Evolutionary conservation across 2,113 vertebrate genomes (phyloP).

Genomic region (Serilophus lunatus): DNA sequence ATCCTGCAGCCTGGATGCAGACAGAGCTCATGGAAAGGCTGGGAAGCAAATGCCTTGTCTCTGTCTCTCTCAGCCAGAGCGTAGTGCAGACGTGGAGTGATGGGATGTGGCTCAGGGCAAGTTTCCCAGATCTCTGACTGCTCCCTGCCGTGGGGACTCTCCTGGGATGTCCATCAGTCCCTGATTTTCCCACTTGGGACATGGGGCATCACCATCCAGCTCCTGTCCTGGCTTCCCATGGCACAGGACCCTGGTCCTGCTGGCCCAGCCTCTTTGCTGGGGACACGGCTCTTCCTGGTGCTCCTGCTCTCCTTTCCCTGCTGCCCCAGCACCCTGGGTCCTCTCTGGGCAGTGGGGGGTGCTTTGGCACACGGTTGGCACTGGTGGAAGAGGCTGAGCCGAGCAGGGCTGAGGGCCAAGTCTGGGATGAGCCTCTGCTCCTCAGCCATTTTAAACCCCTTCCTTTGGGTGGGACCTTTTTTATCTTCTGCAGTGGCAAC

Average conservation of each 20-base stretch:
- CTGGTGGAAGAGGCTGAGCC: neutral
- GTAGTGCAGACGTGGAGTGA: accelerated
- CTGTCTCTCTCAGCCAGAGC: neutral
- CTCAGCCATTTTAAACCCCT: neutral
- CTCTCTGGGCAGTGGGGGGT: neutral
- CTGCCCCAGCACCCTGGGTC: neutral
- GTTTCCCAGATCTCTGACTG: neutral
- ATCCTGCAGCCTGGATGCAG: neutral
- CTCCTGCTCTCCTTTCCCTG: neutral
- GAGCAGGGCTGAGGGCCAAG: neutral
- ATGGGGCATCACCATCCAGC: accelerated
- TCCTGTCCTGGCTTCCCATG: neutral
- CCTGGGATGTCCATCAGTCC: neutral
- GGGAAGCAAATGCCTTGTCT: neutral
- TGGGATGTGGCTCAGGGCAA: neutral
- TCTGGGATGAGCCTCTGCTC: neutral
- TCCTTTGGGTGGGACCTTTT: neutral
- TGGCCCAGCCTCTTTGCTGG: neutral
- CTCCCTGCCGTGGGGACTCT: neutral
- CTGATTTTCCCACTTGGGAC: neutral
- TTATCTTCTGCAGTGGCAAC: neutral
- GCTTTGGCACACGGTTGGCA: neutral
- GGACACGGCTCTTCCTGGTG: accelerated
- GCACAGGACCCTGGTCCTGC: neutral
- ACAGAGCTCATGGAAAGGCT: neutral